Base-by-base conservation (phyloP, 2,888 invertebrate species). In the Hermaeophaga mercurialis region DNA sequence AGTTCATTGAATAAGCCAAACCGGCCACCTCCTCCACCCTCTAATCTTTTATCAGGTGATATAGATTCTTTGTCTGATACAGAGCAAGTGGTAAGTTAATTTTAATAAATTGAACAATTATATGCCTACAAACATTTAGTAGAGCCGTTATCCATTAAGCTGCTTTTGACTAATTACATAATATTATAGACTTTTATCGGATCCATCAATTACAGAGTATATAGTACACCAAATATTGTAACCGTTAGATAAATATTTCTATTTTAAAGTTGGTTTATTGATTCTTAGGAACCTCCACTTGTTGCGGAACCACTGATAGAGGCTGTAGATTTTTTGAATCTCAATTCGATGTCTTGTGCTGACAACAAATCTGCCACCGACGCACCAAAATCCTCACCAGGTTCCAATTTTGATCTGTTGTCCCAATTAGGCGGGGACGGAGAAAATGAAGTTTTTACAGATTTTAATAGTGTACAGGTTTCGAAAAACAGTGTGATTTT, bases 371-470 rank as follows among this genome's bases (percentile, higher is more conserved):
- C 60, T 1, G 22, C 6, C 22, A 22, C 22, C 6, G n/a, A n/a
- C n/a, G 47, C 48, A 2, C 33, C 59, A 6, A 71, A 68, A 43
- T 66, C 3, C 17, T 52, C 52, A 3, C 63, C 73, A 3, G 75
- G 73, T 56, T 79, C 82, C 24, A 84, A 82, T 68, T 83, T 84
- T 74, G 85, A 90, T 83, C 77, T 86, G 49, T 72, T 86, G 15
- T 83, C 83, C 54, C 80, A 79, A 17, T 76, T 82, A 64, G 71
- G 71, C 1, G 73, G 67, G 39, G 61, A 69, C 14, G 63, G 76
- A 68, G 36, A 72, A 1, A 65, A 53, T 22, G 80, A 80, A 48
- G 80, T 80, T 49, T 66, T 68, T 28, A 59, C 60, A 15, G 60
- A 28, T 8, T 59, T 60, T 12, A 59, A 58, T 44, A 50, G 58